Base-by-base conservation (phyloP, 2,113 vertebrate species). In the Coptodon rendalli region DNA sequence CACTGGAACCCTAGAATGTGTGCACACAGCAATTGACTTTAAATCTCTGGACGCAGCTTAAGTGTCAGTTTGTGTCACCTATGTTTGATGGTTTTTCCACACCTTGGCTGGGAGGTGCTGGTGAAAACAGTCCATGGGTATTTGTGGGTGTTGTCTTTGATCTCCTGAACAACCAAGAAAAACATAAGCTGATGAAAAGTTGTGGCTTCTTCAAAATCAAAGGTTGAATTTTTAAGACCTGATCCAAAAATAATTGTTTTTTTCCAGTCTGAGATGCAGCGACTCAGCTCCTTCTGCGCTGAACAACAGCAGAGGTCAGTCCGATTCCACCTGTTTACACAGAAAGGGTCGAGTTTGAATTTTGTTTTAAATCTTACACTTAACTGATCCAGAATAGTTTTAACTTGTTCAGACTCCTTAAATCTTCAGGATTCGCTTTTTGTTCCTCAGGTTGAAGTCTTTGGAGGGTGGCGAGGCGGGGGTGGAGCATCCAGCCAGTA, bases 231-330 rank as follows among this genome's bases (percentile, higher is more conserved):
- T 73, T 27, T 17, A 73, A 76, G 38, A 61, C 63, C 43, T 54
- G 52, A 38, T 76, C 22, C 53, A n/a, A 29, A 50, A 22, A 66
- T 40, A 17, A 27, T 19, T 24, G 7, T 40, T 97, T 97, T 97
- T 83, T 97, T 96, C 96, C 96, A 95, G 6, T 81, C 84, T 0
- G 97, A 98, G 85, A 93, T 95, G 3, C 80, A 95, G 79, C 95
- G 95, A 52, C 87, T 98, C 82, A 92, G 87, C 16, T 93, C 94
- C 7, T 98, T 98, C 93, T 98, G 96, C 82, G 93, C 95, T 3
- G 52, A 88, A 36, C 96, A 97, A 85, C 93, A 94, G 34, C 89
- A 94, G 82, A 97, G 97, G 98, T 99, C 11, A 59, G 85, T 87
- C n/a, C 10, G 16, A 66, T 9, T 17, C 16, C 9, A 48, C 22